Conservation (phyloP, 1,140 invertebrate genomes). For the Stegodyphus mimosarum region DNA sequence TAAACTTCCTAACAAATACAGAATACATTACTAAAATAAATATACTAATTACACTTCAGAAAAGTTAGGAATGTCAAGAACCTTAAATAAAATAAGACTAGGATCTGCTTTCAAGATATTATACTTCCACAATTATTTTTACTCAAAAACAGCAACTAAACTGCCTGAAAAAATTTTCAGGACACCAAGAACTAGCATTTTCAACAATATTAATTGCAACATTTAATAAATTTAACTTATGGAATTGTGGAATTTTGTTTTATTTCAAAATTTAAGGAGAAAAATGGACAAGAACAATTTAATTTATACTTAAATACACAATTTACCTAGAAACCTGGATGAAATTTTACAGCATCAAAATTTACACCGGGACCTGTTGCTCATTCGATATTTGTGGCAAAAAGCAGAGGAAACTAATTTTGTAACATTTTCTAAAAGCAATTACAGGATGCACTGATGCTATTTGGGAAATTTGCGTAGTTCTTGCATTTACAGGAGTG, state of each 20-base stretch:
- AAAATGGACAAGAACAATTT: neutral
- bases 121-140: neutral
- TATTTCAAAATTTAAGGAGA: neutral
- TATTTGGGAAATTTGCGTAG: neutral
- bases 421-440: neutral
- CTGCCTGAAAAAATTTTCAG: neutral
- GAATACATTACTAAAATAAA: constrained; percentile 34
- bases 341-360: neutral
- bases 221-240: neutral
- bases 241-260: neutral
- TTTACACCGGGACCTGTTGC: neutral
- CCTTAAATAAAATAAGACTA: constrained; percentile 37
- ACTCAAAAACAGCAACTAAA: neutral
- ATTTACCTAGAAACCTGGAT: neutral
- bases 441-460: neutral
- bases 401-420: neutral
- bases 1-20: constrained; percentile 4
- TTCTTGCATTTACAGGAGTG: neutral
- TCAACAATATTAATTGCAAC: neutral
- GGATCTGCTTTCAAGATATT: constrained; percentile 31
- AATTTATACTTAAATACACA: too few species aligned
- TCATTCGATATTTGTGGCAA: neutral
- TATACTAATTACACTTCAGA: constrained; percentile 40
- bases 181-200: neutral
- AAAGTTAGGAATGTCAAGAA: constrained; percentile 52